Evolutionary conservation across 2,888 invertebrate genomes (phyloP), one percentile per base, ranked within the genome.

Genomic region (Tipula unca): DNA sequence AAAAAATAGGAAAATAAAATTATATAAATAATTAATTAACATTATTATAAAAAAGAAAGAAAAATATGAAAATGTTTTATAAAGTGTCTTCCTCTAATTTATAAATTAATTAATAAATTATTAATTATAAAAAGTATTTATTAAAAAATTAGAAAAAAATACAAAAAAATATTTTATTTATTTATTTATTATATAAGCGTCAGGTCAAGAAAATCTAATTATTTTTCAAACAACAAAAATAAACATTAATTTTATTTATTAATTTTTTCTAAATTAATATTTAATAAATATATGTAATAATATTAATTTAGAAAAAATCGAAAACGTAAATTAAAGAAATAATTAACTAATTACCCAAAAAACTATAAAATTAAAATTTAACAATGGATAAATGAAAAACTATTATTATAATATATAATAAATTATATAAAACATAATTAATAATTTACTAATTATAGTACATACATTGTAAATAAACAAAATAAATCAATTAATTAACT

Each of bases 41-140:
- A 69, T 69, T 69, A 69, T 69, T 69, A 17, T 17, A 69, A 69
- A 69, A 69, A 69, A 54, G 2, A 54, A 54, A 48, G n/a, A 48
- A 54, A 48, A 69, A 69, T 69, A 69, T 69, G 69, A 69, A 69
- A 69, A 69, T 69, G 69, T 69, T 69, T 69, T 69, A 69, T 69
- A 69, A 69, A 69, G 69, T 69, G 69, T 69, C 69, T 69, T 69
- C 69, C 69, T 69, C 69, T 69, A 69, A 69, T 69, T 69, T 69
- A 69, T 69, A 69, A 69, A 69, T 69, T 69, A 69, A 69, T 69
- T 20, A 69, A 25, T 69, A 25, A 69, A 69, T 69, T 25, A 69
- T 69, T 69, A 69, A 25, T 69, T 69, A 69, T 69, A 69, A 6
- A 69, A 69, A 48, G 17, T 0, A n/a, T 48, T 48, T 17, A 5